Percentiles rank a stretch among this genome's conserved stretches.
These are phyloP conservation scores for Tetrapedia diversipes DNA, from an alignment of 2,888 invertebrate genomes.

Conservation along the genomic window DNA sequence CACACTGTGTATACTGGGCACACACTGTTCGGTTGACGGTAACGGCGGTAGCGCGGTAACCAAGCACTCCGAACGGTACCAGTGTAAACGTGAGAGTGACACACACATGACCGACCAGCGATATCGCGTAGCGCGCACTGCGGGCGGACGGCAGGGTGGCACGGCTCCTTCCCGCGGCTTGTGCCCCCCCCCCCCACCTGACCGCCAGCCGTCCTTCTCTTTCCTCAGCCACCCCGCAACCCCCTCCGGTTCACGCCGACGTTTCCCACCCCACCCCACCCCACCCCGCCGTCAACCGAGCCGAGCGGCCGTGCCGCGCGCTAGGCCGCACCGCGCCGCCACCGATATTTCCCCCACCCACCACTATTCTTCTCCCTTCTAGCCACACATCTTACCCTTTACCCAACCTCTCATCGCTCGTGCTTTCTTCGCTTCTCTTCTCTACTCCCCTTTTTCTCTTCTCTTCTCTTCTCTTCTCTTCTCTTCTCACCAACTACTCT, in stretches of 20 bases:
- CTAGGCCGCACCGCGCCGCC: slow-evolving; percentile 50
- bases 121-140: slow-evolving; percentile 82
- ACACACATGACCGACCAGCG: slow-evolving; percentile 80
- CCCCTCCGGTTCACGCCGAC: slow-evolving; percentile 19
- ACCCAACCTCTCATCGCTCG: not conserved
- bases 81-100: slow-evolving; percentile 75
- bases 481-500: too few relatives aligned
- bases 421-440: slow-evolving; percentile 12
- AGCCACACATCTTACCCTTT: slow-evolving; percentile 36
- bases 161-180: slow-evolving; percentile 75
- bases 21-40: slow-evolving; percentile 62
- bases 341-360: slow-evolving; percentile 33
- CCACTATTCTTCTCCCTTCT: slow-evolving; percentile 40
- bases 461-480: not conserved
- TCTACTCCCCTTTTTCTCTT: slow-evolving; percentile 7
- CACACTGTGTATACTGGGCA: slow-evolving; percentile 58
- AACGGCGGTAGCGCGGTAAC: slow-evolving; percentile 66
- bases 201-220: slow-evolving; percentile 45
- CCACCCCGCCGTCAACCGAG: slow-evolving; percentile 20
- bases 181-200: slow-evolving; percentile 54
- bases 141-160: slow-evolving; percentile 77
- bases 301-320: slow-evolving; percentile 33
- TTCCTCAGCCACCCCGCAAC: slow-evolving; percentile 35
- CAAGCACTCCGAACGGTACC: slow-evolving; percentile 68
- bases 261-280: slow-evolving; percentile 38